phyloP scores from a whole-genome alignment of 2,888 invertebrate species.

The Trichogramma dendrolimi region DNA sequence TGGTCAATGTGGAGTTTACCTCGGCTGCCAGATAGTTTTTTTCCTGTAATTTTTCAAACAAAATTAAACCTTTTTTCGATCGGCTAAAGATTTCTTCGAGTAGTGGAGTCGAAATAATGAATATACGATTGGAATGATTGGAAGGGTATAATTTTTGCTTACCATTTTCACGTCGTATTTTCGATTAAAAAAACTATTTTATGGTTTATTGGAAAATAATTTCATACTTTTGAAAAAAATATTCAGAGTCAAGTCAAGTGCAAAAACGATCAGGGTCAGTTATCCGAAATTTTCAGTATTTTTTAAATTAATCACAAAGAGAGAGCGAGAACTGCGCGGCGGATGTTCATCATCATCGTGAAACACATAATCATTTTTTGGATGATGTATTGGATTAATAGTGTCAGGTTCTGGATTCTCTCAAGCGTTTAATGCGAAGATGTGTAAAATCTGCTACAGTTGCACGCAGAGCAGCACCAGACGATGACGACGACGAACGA shows the following conservation, averaged over 20 bases:
- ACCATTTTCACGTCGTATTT: no score
- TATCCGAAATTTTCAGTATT: no score
- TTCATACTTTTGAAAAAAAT: neutral
- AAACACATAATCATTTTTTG: constrained; percentile 30
- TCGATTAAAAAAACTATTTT: no score
- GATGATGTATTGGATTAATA: constrained; percentile 37
- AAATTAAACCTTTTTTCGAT: no score
- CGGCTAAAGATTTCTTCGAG: no score
- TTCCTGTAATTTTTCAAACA: no score
- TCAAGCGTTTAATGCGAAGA: constrained; percentile 38
- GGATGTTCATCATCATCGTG: constrained; percentile 12
- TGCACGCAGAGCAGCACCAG: constrained; percentile 9
- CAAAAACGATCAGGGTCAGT: constrained; percentile 15
- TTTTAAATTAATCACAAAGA: no score
- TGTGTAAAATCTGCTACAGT: constrained; percentile 39
- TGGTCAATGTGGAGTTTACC: no score
- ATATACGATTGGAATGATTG: no score
- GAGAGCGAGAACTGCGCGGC: neutral
- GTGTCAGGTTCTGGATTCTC: constrained; percentile 6
- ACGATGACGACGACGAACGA: constrained; percentile 23
- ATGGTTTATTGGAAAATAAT: neutral
- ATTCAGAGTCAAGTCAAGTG: constrained; percentile 14
- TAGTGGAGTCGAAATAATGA: no score
- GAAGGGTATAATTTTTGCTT: no score
- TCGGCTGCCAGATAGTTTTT: no score